Evolutionary conservation across 2,888 invertebrate genomes (phyloP).

Genomic region (Pterostichus madidus): DNA sequence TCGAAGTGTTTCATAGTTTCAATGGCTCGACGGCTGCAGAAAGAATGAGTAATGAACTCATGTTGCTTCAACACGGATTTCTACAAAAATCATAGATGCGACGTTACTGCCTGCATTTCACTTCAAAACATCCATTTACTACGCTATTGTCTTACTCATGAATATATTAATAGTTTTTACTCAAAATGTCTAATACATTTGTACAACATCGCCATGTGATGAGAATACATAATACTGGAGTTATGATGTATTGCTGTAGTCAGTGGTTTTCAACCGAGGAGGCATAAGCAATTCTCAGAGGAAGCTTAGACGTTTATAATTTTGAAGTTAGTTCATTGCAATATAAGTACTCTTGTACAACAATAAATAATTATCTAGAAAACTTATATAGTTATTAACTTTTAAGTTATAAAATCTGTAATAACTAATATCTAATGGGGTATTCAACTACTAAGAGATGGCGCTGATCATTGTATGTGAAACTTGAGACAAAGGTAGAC

Average conservation of each 20-base stretch:
- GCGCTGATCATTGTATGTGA: no score
- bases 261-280: no score
- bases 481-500: no score
- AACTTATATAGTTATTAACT: no score
- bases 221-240: neutral
- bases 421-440: no score
- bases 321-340: no score
- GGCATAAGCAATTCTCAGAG: no score
- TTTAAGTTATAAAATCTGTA: no score
- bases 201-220: conserved; percentile 2
- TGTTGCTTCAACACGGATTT: conserved; percentile 22
- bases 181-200: conserved; percentile 18
- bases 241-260: conserved; percentile 16
- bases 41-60: conserved; percentile 48
- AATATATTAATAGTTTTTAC: conserved; percentile 37
- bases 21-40: neutral
- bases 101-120: neutral
- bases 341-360: no score
- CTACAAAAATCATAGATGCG: conserved; percentile 17
- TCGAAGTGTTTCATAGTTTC: neutral
- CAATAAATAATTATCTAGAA: no score
- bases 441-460: no score
- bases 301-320: no score
- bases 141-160: conserved; percentile 29
- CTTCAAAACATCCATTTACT: conserved; percentile 14